Percentiles rank a stretch among this genome's conserved stretches.
Evolutionary conservation across 2,888 invertebrate genomes (phyloP).

Genomic region (Lucinisca nassula): DNA sequence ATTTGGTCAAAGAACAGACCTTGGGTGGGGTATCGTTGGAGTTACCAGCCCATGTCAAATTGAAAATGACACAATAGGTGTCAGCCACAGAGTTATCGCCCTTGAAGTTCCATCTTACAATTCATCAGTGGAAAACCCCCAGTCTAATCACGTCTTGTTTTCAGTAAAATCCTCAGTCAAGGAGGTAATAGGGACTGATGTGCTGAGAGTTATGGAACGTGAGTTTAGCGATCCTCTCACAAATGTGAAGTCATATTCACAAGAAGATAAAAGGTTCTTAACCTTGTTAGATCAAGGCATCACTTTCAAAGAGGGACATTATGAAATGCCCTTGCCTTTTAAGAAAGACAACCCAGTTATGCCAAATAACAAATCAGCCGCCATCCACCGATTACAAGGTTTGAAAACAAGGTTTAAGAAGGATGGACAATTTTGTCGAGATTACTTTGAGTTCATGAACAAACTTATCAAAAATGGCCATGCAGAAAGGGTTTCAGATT

Average conservation of each 20-base stretch:
- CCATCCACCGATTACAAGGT: not conserved
- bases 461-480: constrained; percentile 6
- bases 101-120: not conserved
- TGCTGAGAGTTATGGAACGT: constrained; percentile 11
- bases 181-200: constrained; percentile 7
- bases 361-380: not conserved
- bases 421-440: not conserved
- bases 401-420: not conserved
- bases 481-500: constrained; percentile 28
- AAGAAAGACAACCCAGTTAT: not conserved
- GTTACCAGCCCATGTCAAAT: not conserved
- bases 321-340: not conserved
- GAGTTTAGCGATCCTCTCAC: not conserved
- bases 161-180: constrained; percentile 4
- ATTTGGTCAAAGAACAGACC: constrained; percentile 4
- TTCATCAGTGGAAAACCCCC: not conserved
- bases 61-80: not conserved
- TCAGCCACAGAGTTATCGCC: constrained; percentile 16
- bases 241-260: not conserved
- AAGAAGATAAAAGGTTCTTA: constrained; percentile 1
- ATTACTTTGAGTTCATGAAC: constrained; percentile 4
- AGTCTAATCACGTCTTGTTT: not conserved
- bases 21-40: constrained; percentile 30
- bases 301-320: not conserved
- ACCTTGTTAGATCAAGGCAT: not conserved